A percentile compares a stretch with the other conserved stretches of the same genome.
Evolutionary conservation across 37 sponge, comb jelly and placozoan species (phyloP).

Genomic region (Cladorhizidae sp.): DNA sequence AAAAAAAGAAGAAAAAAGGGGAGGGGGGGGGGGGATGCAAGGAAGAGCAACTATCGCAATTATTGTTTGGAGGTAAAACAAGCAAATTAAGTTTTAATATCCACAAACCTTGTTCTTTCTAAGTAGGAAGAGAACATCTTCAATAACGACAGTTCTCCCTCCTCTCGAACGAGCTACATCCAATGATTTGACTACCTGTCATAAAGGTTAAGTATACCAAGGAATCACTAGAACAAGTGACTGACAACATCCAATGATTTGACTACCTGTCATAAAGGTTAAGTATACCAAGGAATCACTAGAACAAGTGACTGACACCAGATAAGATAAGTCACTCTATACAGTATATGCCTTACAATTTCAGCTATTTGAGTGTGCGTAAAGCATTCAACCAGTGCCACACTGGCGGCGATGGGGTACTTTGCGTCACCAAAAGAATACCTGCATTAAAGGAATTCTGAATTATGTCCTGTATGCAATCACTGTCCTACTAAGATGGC

Average conservation of each 20-base stretch:
- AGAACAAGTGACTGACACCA: neutral
- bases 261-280: neutral
- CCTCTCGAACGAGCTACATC: constrained; percentile 40
- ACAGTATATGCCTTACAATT: constrained; percentile 30
- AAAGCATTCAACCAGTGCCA: constrained; percentile 42
- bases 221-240: neutral
- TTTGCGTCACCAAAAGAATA: constrained; percentile 56
- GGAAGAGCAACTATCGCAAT: neutral
- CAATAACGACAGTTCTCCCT: constrained; percentile 1
- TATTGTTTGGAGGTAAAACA: neutral
- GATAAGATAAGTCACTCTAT: too few relatives aligned
- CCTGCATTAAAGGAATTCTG: constrained; percentile 29
- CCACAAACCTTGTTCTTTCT: constrained; percentile 39
- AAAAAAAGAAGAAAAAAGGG: neutral
- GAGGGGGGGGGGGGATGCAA: neutral
- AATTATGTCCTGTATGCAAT: too few relatives aligned
- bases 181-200: constrained; percentile 21
- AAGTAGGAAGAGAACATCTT: constrained; percentile 57
- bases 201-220: neutral
- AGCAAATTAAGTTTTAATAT: neutral
- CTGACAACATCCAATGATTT: neutral
- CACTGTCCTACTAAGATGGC: too few relatives aligned
- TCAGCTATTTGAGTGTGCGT: constrained; percentile 27
- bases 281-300: neutral
- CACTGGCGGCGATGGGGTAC: constrained; percentile 27